Base-by-base conservation (phyloP, 1,140 invertebrate genomes). In the Bombus confusus region DNA sequence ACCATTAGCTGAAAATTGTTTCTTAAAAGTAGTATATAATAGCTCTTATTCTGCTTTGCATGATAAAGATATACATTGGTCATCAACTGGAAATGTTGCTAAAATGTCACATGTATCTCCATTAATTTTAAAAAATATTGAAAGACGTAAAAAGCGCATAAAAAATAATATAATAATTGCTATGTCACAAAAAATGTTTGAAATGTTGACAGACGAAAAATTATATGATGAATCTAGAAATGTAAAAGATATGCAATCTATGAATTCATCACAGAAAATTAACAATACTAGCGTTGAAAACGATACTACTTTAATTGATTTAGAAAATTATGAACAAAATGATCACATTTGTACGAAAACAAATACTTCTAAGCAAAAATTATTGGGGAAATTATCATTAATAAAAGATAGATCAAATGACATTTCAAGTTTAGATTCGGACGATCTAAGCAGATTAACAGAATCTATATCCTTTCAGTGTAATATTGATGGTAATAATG, bases 341-440 rank as follows among this genome's bases (percentile, higher is more conserved):
- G 0, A 52, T 68, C 52, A 76, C 43, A 15, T 68, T 47, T 64
- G 22, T 47, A 31, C 15, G n/a, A 31, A 28, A 37, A 3, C 1
- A 28, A 8, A 37, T 25, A 18, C 1, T 28, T 12, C 10, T 1
- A 69, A 68, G 18, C 4, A 52, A 12, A 72, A 79, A 37, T n/a
- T 87, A 28, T 52, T 77, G 25, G 18, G 71, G 34, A 34, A 47
- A 9, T 43, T 80, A n/a, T 59, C 39, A 1, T 68, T 64, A 6
- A 57, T 68, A 12, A 62, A 79, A 47, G 62, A 39, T 18, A 6
- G 4, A 62, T 66, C 37, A 4, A 72, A 2, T 22, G 39, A 83
- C 25, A 34, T 28, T 73, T 84, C 73, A 8, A 31, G 41, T 47
- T 47, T 91, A 52, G 88, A 91, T 86, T 89, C 90, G 1, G 88